Evolutionary conservation across 1,140 invertebrate species (phyloP).

Genomic region (Aphelinus atriplicis): DNA sequence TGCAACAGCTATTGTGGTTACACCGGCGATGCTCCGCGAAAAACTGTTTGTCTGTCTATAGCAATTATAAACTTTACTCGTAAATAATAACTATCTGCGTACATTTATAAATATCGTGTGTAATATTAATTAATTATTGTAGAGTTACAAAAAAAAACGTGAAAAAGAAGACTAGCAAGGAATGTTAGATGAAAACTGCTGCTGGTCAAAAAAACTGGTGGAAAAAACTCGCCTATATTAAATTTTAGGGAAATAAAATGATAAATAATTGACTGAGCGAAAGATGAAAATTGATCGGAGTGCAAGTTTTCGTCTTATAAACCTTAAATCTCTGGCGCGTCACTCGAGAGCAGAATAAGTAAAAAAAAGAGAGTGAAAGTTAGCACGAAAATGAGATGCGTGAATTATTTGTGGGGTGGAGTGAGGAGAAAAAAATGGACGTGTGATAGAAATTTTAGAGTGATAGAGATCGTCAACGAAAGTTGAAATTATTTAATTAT

Average conservation of each 20-base stretch:
- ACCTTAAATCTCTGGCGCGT: constrained; percentile 8
- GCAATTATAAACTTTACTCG: constrained; percentile 60
- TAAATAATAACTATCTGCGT: constrained; percentile 59
- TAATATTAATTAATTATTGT: constrained; percentile 56
- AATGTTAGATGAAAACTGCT: constrained; percentile 50
- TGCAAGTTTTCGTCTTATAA: neutral
- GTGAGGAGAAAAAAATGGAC: constrained; percentile 25
- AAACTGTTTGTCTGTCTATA: constrained; percentile 61
- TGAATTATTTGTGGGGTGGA: too few species aligned
- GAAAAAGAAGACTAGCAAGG: constrained; percentile 13
- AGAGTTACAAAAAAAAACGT: constrained; percentile 21
- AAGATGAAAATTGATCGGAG: constrained; percentile 21
- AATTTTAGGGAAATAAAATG: constrained; percentile 27
- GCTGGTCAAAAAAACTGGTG: constrained; percentile 47
- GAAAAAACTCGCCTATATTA: constrained; percentile 7
- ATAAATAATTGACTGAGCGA: constrained; percentile 20
- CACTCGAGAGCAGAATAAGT: constrained; percentile 33
- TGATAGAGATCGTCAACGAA: constrained; percentile 43
- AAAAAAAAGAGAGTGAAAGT: constrained; percentile 44
- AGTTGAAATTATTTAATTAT: constrained; percentile 64
- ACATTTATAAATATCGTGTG: constrained; percentile 64
- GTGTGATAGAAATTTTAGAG: constrained; percentile 50
- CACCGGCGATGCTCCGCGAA: constrained; percentile 34
- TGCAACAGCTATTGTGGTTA: constrained; percentile 17
- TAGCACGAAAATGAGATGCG: constrained; percentile 28